Evolutionary conservation across 2,888 invertebrate species (phyloP), one percentile per base, ranked within the genome.

Genomic region (Plagodis dolabraria): DNA sequence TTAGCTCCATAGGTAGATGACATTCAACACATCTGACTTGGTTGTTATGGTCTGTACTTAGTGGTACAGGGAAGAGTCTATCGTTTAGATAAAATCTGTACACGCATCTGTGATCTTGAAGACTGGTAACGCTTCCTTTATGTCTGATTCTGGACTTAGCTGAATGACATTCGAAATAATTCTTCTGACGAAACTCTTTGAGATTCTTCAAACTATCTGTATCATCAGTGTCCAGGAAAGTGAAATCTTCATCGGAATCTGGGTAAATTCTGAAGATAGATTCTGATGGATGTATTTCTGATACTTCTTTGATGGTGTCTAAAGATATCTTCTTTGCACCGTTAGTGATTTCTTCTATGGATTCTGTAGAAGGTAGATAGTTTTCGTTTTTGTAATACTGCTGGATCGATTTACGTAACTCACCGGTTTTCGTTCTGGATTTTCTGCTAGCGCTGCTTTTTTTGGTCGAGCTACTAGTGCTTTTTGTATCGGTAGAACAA

Each of bases 121-220:
- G 62, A 49, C 68, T 79, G 0, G 77, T 82, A 2, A 65, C 80
- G 33, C 78, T 85, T 0, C 72, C 74, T 51, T 72, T 81, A 5
- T 57, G 72, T 22, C 79, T 77, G 0, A 88, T 69, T 56, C 87
- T 82, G 8, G 84, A 84, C 73, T 78, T 86, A 1, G 90, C 89
- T 0, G 94, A 94, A 71, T 94, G 94, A n/a, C 94, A 94, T 66
- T 95, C 94, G 60, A 94, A 95, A 70, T 93, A 95, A 70, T 95
- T 94, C 7, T 93, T 83, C 2, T 89, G 81, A 10, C 95, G 86
- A 66, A 94, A 95, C 67, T 90, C 85, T 61, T 86, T 89, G n/a
- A 92, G 53, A 0, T 81, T 71, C 0, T 68, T 57, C n/a, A 68
- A 44, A 47, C 75, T 78, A 7, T 79, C 75, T 34, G 71, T 48